Evolutionary conservation across 1,140 invertebrate species (phyloP).

Genomic region (Periplaneta americana): DNA sequence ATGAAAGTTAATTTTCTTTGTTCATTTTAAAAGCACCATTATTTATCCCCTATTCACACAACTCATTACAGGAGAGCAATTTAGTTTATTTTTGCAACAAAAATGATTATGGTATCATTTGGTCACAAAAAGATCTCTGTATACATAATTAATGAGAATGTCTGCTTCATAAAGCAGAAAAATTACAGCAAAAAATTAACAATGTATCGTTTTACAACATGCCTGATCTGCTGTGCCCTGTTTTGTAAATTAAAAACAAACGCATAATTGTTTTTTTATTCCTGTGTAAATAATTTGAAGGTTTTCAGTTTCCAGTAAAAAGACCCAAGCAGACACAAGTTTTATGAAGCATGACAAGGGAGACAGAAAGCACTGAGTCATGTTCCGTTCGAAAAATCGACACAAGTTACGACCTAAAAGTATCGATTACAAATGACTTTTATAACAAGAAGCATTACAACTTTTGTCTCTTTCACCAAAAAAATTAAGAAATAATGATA

Average conservation of each 20-base stretch:
- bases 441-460: no score
- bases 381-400: not conserved
- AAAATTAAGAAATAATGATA: no score
- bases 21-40: not conserved
- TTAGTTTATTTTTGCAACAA: not conserved
- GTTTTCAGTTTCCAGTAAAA: not conserved
- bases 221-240: not conserved
- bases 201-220: not conserved
- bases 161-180: not conserved
- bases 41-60: not conserved
- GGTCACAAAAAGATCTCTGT: not conserved
- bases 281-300: not conserved
- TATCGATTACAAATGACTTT: no score
- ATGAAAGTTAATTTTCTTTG: not conserved
- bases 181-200: not conserved
- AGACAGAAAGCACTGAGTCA: not conserved
- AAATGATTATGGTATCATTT: not conserved
- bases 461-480: no score
- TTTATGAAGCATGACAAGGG: not conserved
- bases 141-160: not conserved
- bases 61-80: not conserved
- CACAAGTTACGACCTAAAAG: no score
- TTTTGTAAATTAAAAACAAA: not conserved
- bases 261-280: not conserved
- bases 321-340: not conserved